These are phyloP conservation scores for Nysson spinosus DNA, from an alignment of 2,888 invertebrate genomes.

Conservation along the genomic window DNA sequence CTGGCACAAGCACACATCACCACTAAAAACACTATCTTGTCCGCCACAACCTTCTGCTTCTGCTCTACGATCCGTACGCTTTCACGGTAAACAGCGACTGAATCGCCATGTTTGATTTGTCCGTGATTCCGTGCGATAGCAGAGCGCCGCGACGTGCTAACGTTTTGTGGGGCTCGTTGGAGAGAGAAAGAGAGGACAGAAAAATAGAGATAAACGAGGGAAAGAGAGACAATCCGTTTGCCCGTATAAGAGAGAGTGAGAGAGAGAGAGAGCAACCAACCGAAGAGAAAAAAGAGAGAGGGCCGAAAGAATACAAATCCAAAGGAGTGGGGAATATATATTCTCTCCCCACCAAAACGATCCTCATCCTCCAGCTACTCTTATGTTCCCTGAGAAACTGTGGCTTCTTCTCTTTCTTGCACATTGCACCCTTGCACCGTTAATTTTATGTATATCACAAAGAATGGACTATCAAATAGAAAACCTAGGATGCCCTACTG, in stretches of 20 bases:
- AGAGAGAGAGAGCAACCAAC: too few relatives aligned
- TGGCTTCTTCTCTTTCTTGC: conserved; percentile 6
- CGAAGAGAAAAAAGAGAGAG: too few relatives aligned
- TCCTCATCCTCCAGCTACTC: conserved; percentile 19
- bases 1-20: conserved; percentile 76
- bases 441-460: conserved; percentile 30
- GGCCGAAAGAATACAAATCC: too few relatives aligned
- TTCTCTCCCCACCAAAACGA: conserved; percentile 17
- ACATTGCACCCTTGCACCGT: conserved; percentile 28
- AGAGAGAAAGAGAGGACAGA: too few relatives aligned
- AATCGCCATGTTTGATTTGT: conserved; percentile 75
- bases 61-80: conserved; percentile 64
- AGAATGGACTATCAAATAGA: not conserved
- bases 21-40: conserved; percentile 77
- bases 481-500: conserved; percentile 4
- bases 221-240: too few relatives aligned
- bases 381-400: conserved; percentile 4
- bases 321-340: conserved; percentile 28
- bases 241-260: too few relatives aligned
- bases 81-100: conserved; percentile 74
- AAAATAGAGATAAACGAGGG: too few relatives aligned
- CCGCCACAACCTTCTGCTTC: conserved; percentile 47
- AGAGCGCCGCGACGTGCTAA: conserved; percentile 61
- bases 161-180: conserved; percentile 23
- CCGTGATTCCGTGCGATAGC: conserved; percentile 69